These are phyloP conservation scores for Drosophila chauvacae DNA, from an alignment of 1,140 invertebrate species.

Conservation along the genomic window DNA sequence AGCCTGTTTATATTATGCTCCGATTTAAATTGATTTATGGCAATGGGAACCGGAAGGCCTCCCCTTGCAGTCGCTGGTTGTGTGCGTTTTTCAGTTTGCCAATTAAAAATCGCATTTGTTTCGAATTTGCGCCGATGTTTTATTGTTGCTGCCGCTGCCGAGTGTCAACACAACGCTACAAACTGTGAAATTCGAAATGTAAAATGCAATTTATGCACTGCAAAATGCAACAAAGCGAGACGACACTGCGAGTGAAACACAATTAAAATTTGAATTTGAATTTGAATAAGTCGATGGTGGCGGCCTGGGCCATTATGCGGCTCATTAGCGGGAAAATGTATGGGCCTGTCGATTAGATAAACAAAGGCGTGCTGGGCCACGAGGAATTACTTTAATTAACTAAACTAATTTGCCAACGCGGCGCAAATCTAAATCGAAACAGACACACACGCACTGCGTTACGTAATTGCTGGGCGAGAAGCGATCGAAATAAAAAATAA, in stretches of 20 bases:
- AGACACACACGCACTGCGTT: conserved; percentile 43
- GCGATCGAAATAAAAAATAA: conserved; percentile 12
- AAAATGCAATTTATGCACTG: conserved; percentile 43
- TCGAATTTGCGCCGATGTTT: conserved; percentile 62
- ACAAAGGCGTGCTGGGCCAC: conserved; percentile 20
- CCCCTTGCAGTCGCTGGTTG: conserved; percentile 25
- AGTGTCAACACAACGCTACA: conserved; percentile 60
- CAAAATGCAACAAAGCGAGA: conserved; percentile 24
- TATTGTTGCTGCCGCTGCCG: conserved; percentile 21
- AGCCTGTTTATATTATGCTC: conserved; percentile 14
- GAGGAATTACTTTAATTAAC: conserved; percentile 74
- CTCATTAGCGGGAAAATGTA: conserved; percentile 69
- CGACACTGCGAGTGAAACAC: conserved; percentile 40
- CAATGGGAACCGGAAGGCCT: conserved; percentile 7
- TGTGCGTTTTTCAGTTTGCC: conserved; percentile 52
- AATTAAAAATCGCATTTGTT: conserved; percentile 74
- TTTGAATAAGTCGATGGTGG: conserved; percentile 40
- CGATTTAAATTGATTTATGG: conserved; percentile 36
- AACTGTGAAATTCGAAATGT: conserved; percentile 31
- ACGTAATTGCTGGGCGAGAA: conserved; percentile 38
- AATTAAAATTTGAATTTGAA: conserved; percentile 73
- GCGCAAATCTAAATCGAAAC: conserved; percentile 49
- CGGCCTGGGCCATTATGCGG: conserved; percentile 64
- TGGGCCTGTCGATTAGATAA: conserved; percentile 60
- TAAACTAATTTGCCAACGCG: conserved; percentile 74